Evolutionary conservation across 2,113 vertebrate species (phyloP), one percentile per base, ranked within the genome.

Genomic region (Zosterops pallidus): DNA sequence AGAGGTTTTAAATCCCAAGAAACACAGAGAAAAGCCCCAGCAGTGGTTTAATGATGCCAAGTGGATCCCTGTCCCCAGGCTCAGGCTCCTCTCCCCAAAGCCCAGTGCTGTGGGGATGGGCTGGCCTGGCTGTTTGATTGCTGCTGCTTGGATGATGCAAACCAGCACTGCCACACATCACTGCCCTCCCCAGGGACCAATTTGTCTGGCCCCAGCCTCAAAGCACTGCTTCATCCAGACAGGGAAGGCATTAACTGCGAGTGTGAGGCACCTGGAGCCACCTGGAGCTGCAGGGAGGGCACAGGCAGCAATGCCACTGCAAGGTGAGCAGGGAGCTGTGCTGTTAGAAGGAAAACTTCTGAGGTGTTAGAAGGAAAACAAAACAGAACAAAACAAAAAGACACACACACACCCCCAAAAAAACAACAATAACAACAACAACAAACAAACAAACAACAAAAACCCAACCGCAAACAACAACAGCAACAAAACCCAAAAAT

Each of bases 141-240:
- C 97, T 97, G 53, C 78, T 90, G 70, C 91, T 74, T 14, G 94
- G 92, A 67, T 97, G 97, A 97, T 97, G 97, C 95, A 97, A 97
- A 97, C 46, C 50, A 49, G 79, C 56, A 4, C 68, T 68, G 67
- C 39, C 91, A 67, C 93, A 25, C 86, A 50, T 29, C 85, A 14
- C 42, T 65, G 85, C 9, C 20, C 70, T 79, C 96, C 93, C 91
- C 62, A 42, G 95, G 75, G 96, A 88, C 56, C 93, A 93, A 96
- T 97, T 96, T 96, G 44, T 82, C 25, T 28, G 46, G 75, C 71
- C 95, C 88, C 92, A 91, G 96, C 39, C 80, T 25, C 76, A 57
- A 25, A 94, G 76, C 57, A 0, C 50, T 19, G 69, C 96, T 95
- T 84, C 94, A 59, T 86, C 72, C 83, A 68, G 87, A 33, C 49